Evolutionary conservation across 37 sponge, comb jelly and placozoan species (phyloP).

Genomic region (Beroe ovata): DNA sequence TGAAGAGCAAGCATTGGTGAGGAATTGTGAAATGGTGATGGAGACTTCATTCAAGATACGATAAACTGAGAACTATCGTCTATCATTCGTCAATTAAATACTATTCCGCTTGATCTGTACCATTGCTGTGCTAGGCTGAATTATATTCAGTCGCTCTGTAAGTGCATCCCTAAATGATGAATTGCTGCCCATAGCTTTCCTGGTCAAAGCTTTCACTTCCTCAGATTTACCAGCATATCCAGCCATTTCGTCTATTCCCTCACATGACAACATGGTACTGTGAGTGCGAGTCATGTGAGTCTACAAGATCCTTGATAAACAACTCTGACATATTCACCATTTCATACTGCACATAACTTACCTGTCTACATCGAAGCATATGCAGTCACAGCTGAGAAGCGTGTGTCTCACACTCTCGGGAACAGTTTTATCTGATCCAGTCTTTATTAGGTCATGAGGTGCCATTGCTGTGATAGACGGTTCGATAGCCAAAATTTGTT

Average conservation of each 20-base stretch:
- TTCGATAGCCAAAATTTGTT: too few species aligned
- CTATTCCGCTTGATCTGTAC: neutral
- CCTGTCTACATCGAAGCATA: slow-evolving; percentile 67
- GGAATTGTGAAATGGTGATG: too few species aligned
- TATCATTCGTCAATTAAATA: neutral
- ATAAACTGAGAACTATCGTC: too few species aligned
- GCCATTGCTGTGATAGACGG: too few species aligned
- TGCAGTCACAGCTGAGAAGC: slow-evolving; percentile 28
- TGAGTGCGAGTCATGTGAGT: too few species aligned
- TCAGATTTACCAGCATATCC: slow-evolving; percentile 13
- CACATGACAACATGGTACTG: slow-evolving; percentile 63
- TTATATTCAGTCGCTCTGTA: slow-evolving; percentile 19
- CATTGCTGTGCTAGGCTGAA: slow-evolving; percentile 3
- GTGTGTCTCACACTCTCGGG: neutral
- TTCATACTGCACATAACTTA: too few species aligned
- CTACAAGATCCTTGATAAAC: too few species aligned
- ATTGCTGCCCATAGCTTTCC: slow-evolving; percentile 53
- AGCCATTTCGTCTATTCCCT: slow-evolving; percentile 63
- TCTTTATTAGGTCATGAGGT: neutral
- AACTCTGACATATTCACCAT: too few species aligned
- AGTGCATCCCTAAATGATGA: slow-evolving; percentile 16
- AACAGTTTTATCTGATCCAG: neutral
- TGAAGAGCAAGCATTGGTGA: too few species aligned
- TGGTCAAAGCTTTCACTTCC: slow-evolving; percentile 24
- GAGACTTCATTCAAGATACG: too few species aligned